Percentiles rank a stretch among this genome's conserved stretches.
These are phyloP conservation scores for Pangasianodon gigas DNA, from an alignment of 2,113 vertebrate genomes.

Conservation along the genomic window DNA sequence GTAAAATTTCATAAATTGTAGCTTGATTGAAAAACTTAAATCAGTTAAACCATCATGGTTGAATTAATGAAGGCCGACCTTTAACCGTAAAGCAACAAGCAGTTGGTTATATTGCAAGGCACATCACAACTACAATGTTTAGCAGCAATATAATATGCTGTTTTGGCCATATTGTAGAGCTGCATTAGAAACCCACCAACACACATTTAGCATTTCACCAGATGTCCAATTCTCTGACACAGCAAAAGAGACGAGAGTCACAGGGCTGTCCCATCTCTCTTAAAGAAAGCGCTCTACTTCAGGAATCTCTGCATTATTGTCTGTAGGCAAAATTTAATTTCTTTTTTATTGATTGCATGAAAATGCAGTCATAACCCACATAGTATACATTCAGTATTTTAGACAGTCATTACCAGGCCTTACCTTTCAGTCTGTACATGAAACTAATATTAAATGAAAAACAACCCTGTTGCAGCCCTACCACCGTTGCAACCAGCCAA, in stretches of 20 bases:
- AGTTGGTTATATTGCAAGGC: neutral
- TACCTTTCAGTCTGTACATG: neutral
- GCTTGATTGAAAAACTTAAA: neutral
- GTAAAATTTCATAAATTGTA: neutral
- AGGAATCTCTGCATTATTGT: neutral
- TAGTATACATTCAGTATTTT: too few species aligned
- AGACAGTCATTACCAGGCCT: neutral
- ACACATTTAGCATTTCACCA: neutral
- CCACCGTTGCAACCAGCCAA: conserved; percentile 83
- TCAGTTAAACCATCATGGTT: neutral
- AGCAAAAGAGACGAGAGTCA: neutral
- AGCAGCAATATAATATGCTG: neutral
- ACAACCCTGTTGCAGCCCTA: conserved; percentile 71
- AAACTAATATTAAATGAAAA: neutral
- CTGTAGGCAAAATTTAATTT: neutral
- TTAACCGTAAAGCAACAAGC: neutral
- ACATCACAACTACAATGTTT: neutral
- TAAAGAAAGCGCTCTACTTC: neutral
- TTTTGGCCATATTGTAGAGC: neutral
- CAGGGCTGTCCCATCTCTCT: neutral
- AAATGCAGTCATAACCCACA: neutral
- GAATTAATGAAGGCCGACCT: neutral
- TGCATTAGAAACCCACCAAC: neutral
- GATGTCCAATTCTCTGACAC: neutral
- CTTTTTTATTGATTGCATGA: neutral